These are phyloP conservation scores for Akabosia matsudoensis DNA, from an alignment of 1,140 invertebrate genomes.

Conservation along the genomic window DNA sequence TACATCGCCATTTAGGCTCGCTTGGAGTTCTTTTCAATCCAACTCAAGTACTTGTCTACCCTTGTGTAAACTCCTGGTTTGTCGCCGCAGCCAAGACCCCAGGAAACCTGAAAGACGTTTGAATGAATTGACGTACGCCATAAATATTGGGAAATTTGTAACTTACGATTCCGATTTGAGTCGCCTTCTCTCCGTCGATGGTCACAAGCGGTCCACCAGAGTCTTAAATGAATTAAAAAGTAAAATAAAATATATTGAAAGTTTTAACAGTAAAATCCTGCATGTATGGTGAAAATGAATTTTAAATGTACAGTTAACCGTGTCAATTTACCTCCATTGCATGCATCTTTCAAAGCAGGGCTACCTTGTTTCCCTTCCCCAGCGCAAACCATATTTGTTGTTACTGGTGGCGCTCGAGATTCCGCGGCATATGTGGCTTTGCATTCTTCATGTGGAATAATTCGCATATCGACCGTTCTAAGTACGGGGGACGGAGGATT, in stretches of 20 bases:
- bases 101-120: conserved; percentile 60
- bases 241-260: too few species aligned
- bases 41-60: conserved; percentile 69
- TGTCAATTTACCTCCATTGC: not conserved
- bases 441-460: conserved; percentile 18
- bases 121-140: too few species aligned
- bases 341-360: not conserved
- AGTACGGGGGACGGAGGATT: not conserved
- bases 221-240: too few species aligned
- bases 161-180: conserved; percentile 69
- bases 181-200: conserved; percentile 68
- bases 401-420: not conserved
- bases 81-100: conserved; percentile 80
- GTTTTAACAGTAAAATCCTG: too few species aligned
- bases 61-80: conserved; percentile 79
- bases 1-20: not conserved
- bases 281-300: not conserved
- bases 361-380: not conserved
- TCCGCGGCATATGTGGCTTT: conserved; percentile 1
- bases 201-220: conserved; percentile 86
- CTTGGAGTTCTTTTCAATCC: conserved; percentile 70
- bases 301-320: not conserved
- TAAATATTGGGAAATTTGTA: too few species aligned
- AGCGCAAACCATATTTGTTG: conserved; percentile 2
- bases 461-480: not conserved